Conservation (phyloP, 2,797 vertebrate genomes). For the Coracias cyanogaster region DNA sequence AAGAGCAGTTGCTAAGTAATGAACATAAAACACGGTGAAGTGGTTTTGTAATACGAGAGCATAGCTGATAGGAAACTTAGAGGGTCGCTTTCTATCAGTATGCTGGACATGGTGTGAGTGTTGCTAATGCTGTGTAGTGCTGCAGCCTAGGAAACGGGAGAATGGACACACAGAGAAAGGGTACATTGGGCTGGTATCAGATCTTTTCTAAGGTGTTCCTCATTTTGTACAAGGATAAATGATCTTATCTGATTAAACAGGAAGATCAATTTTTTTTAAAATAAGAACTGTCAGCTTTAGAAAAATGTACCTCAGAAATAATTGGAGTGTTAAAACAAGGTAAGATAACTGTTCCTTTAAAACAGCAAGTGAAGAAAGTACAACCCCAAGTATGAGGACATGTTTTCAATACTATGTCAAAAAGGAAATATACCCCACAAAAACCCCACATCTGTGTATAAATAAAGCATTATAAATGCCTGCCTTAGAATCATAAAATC, state of each 20-base stretch:
- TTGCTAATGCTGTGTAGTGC: not conserved
- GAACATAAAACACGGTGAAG: not conserved
- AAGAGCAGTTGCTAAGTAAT: conserved; percentile 41
- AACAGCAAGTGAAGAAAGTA: not conserved
- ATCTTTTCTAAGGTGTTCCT: not conserved
- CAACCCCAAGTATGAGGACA: not conserved
- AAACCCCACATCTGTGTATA: not conserved
- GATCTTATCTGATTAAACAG: not conserved
- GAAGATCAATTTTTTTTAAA: not conserved
- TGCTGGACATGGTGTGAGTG: not conserved
- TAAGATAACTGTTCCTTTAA: not conserved
- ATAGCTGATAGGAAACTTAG: not conserved
- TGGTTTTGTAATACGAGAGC: not conserved
- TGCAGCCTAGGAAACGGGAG: not conserved
- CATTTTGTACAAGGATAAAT: not conserved
- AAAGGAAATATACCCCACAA: not conserved
- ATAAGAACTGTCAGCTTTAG: not conserved
- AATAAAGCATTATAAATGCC: not conserved
- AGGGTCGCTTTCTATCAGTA: not conserved
- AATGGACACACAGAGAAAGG: not conserved
- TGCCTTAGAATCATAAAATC: not conserved
- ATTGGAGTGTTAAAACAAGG: not conserved
- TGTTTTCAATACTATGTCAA: not conserved
- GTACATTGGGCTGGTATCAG: not conserved
- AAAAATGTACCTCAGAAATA: not conserved